A percentile compares a stretch with the other conserved stretches of the same genome.
Conservation (phyloP, 2,888 invertebrate species). For the Trisateles emortualis region DNA sequence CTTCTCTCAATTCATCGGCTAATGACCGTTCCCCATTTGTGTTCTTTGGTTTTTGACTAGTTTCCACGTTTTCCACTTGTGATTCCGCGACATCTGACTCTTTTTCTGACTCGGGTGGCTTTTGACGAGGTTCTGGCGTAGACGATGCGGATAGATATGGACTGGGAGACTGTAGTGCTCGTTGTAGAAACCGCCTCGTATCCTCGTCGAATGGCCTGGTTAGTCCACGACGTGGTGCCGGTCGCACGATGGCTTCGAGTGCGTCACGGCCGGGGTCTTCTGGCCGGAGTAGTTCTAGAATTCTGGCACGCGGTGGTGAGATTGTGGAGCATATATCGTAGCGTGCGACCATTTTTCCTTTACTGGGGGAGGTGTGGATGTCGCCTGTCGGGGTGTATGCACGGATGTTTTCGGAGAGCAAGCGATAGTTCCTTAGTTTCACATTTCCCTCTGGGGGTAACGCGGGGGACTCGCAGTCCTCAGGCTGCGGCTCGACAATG, state of each 20-base stretch:
- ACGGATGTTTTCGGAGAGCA: conserved; percentile 71
- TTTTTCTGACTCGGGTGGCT: conserved; percentile 22
- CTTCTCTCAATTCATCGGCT: conserved; percentile 78
- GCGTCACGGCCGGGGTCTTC: conserved; percentile 76
- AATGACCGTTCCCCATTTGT: conserved; percentile 60
- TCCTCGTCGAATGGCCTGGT: conserved; percentile 76
- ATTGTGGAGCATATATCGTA: conserved; percentile 70
- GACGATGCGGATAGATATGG: conserved; percentile 56
- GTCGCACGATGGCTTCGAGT: conserved; percentile 77
- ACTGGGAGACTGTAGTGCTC: conserved; percentile 71
- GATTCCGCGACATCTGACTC: conserved; percentile 12
- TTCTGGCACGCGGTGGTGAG: conserved; percentile 72
- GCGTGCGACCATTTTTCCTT: conserved; percentile 72
- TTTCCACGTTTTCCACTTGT: conserved; percentile 25
- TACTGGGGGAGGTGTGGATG: conserved; percentile 68
- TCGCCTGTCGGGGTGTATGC: conserved; percentile 77
- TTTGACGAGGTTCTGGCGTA: conserved; percentile 56
- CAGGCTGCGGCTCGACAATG: conserved; percentile 68
- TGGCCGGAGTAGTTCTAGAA: conserved; percentile 75
- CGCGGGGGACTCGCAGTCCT: conserved; percentile 59
- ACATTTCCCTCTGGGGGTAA: conserved; percentile 76
- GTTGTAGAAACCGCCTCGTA: conserved; percentile 74
- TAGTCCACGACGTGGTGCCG: conserved; percentile 73
- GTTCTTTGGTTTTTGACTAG: conserved; percentile 40
- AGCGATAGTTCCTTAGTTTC: conserved; percentile 72